A percentile compares a stretch with the other conserved stretches of the same genome.
Evolutionary conservation across 2,888 invertebrate species (phyloP).

Genomic region (Rugalucina vietnamica): DNA sequence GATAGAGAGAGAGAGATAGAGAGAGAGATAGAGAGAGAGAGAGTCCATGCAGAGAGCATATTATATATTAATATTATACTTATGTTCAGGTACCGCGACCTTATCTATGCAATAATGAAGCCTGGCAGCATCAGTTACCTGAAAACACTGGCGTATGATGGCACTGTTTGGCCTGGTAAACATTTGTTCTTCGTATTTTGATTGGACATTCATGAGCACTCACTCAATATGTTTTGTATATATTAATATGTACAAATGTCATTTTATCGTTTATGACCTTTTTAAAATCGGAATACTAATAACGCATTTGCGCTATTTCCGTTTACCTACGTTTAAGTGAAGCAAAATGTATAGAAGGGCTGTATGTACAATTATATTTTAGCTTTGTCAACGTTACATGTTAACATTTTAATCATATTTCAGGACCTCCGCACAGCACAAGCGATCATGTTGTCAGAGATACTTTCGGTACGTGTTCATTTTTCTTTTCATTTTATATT

Average conservation of each 20-base stretch:
- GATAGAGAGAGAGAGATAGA: neutral
- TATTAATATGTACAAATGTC: too few species aligned
- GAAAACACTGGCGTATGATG: constrained; percentile 43
- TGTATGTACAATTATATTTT: too few species aligned
- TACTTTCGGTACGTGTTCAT: constrained; percentile 22
- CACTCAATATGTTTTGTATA: too few species aligned
- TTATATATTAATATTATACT: neutral
- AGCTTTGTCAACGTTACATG: neutral
- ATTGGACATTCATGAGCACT: neutral
- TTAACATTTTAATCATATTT: neutral
- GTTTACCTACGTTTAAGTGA: too few species aligned
- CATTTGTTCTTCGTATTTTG: too few species aligned
- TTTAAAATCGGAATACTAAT: too few species aligned
- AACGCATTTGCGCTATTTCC: too few species aligned
- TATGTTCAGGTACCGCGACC: constrained; percentile 43
- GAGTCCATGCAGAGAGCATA: neutral
- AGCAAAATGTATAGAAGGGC: too few species aligned
- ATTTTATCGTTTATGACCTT: too few species aligned
- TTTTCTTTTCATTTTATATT: neutral
- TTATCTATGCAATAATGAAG: constrained; percentile 47
- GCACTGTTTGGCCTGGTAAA: constrained; percentile 53
- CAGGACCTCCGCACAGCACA: constrained; percentile 39
- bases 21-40: neutral
- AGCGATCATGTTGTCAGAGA: constrained; percentile 15
- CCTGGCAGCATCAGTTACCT: constrained; percentile 38